Percentiles rank a stretch among this genome's conserved stretches.
These are phyloP conservation scores for Pristionchus arcanus DNA, from an alignment of 2,888 invertebrate species.

Conservation along the genomic window DNA sequence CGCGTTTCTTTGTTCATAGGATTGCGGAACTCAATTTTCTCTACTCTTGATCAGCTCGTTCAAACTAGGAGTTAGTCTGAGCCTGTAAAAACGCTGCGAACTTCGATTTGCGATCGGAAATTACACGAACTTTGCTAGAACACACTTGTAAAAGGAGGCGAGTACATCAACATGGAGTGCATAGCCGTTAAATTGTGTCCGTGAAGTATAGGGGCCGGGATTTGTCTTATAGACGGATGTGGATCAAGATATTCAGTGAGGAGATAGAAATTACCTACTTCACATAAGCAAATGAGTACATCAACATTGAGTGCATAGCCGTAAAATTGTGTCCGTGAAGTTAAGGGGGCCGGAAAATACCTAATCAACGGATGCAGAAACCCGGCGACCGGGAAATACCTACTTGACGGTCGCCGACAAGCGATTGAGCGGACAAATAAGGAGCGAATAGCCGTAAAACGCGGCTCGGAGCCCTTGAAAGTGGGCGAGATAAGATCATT, in stretches of 20 bases:
- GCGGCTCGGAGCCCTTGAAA: neutral
- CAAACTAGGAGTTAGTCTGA: neutral
- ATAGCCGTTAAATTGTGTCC: neutral
- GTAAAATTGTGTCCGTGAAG: neutral
- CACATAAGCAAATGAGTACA: too few relatives aligned
- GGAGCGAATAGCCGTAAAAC: too few relatives aligned
- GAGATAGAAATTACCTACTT: too few relatives aligned
- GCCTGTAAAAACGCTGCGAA: neutral
- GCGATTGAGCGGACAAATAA: neutral
- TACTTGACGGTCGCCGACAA: neutral
- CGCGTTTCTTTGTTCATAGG: too few relatives aligned
- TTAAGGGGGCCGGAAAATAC: too few relatives aligned
- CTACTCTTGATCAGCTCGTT: neutral
- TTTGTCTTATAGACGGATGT: too few relatives aligned
- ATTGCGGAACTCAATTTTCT: neutral
- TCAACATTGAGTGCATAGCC: conserved; percentile 5
- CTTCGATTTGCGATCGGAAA: neutral
- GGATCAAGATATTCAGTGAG: too few relatives aligned
- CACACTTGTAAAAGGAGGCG: conserved; percentile 19
- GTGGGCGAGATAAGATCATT: conserved; percentile 20
- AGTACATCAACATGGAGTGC: conserved; percentile 24
- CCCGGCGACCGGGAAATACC: neutral
- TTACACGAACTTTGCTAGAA: neutral
- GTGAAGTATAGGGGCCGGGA: neutral
- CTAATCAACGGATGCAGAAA: too few relatives aligned